Evolutionary conservation across 2,113 vertebrate species (phyloP).

Genomic region (Siniperca knerii): DNA sequence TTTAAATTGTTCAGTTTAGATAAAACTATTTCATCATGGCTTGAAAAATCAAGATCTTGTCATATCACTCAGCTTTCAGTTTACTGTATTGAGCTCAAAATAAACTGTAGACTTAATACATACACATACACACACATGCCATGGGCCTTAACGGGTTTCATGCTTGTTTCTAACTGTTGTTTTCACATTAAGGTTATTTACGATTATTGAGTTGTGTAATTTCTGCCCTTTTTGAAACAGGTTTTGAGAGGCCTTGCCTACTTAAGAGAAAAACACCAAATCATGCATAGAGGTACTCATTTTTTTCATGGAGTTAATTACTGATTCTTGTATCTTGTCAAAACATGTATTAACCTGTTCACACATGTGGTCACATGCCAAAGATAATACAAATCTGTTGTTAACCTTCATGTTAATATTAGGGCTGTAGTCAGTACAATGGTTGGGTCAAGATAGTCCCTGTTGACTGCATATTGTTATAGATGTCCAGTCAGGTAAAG

Average conservation of each 20-base stretch:
- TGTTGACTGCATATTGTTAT: not conserved
- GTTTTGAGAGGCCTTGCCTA: slow-evolving; percentile 91
- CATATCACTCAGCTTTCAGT: not conserved
- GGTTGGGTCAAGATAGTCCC: not conserved
- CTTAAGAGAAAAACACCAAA: slow-evolving; percentile 93
- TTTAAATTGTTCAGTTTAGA: not conserved
- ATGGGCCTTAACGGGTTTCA: not conserved
- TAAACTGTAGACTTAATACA: not conserved
- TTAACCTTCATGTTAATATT: not conserved
- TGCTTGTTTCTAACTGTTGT: slow-evolving; percentile 13
- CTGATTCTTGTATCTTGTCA: not conserved
- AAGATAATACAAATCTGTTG: not conserved
- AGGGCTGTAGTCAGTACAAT: not conserved
- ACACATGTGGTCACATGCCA: not conserved
- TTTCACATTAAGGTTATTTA: not conserved
- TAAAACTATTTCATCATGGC: not conserved
- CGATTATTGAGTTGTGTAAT: slow-evolving; percentile 5
- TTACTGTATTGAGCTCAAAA: not conserved
- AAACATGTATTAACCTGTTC: not conserved
- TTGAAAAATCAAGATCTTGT: not conserved
- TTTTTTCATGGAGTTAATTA: not conserved
- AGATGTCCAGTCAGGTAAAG: not conserved
- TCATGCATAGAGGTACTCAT: slow-evolving; percentile 92
- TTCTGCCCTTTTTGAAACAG: slow-evolving; percentile 69
- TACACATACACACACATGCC: not conserved